These are phyloP conservation scores for Lasioglossum villosulum DNA, from an alignment of 2,888 invertebrate species.

Conservation along the genomic window DNA sequence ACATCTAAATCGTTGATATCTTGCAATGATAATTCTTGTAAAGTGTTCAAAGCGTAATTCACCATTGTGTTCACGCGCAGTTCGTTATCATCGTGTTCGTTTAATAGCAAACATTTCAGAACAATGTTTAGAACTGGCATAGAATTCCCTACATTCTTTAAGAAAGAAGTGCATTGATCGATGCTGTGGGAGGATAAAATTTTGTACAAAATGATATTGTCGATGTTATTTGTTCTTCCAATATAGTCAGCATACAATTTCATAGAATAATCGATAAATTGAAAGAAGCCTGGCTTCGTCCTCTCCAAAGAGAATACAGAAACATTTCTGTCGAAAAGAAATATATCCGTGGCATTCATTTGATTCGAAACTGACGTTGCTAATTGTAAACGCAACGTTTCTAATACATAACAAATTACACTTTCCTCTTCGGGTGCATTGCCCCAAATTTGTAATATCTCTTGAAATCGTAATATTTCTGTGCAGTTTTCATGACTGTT, in stretches of 20 bases:
- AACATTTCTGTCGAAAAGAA: constrained; percentile 25
- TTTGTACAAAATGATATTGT: constrained; percentile 31
- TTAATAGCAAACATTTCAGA: constrained; percentile 38
- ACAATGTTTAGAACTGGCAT: constrained; percentile 53
- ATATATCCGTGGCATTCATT: constrained; percentile 31
- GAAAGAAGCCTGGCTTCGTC: constrained; percentile 74
- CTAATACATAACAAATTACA: constrained; percentile 62
- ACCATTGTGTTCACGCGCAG: constrained; percentile 49
- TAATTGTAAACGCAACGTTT: constrained; percentile 61
- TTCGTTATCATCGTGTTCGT: constrained; percentile 13
- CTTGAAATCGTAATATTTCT: constrained; percentile 15
- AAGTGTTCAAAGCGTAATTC: constrained; percentile 48
- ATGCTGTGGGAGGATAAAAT: constrained; percentile 56
- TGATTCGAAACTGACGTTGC: constrained; percentile 46
- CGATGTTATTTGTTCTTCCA: constrained; percentile 39
- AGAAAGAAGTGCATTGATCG: constrained; percentile 56
- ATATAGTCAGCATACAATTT: constrained; percentile 58
- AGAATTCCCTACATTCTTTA: constrained; percentile 54
- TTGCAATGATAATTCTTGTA: constrained; percentile 33
- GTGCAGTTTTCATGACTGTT: neutral
- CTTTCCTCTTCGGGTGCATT: constrained; percentile 3
- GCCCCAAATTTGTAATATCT: constrained; percentile 38
- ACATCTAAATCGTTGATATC: constrained; percentile 21
- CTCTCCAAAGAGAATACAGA: constrained; percentile 44
- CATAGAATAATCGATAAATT: constrained; percentile 70